Base-by-base conservation (phyloP, 2,797 vertebrate species). In the Lepus oiostolus region DNA sequence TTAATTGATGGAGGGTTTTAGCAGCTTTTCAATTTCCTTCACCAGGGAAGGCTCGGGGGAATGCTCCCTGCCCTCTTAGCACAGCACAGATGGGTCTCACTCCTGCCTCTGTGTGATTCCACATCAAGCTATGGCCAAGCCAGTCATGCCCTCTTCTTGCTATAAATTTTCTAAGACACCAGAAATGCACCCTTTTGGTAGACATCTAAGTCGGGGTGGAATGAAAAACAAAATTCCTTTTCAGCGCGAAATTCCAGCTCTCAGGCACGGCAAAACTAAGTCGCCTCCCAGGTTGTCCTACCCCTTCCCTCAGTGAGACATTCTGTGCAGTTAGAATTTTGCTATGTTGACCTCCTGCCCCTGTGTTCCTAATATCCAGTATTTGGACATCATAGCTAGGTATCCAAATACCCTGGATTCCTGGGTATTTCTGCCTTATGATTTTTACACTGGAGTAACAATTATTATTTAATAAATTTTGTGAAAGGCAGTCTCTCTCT, bases 1-100 rank as follows among this genome's bases (percentile, higher is more conserved):
- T 97, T 97, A 98, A 47, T 98, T 84, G 97, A 98, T 98, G 72
- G 2, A 97, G 97, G 88, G 92, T 97, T 98, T 98, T 97, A 97
- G 93, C 90, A 96, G 95, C 89, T 97, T 98, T 98, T 97, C 97
- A 92, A 96, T 97, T 97, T 94, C 92, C 93, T 90, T 82, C 94
- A 95, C 92, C 97, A 97, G 97, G 94, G 97, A 95, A 93, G 93
- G 96, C 79, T 65, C 93, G 96, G 84, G 94, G 93, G 96, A 93
- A 85, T 84, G 90, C 86, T 89, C 76, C 86, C 81, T 90, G 62
- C 76, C 86, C 95, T 94, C 90, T 91, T 92, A 96, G 97, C 88
- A 71, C 88, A 96, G 95, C 93, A 89, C 68, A 82, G 72, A 97
- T 97, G 85, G 65, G 42, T 95, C 83, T 91, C 75, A 88, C 90